A percentile compares a stretch with the other conserved stretches of the same genome.
These are phyloP conservation scores for Hyalella azteca DNA, from an alignment of 2,888 invertebrate species.

Conservation along the genomic window DNA sequence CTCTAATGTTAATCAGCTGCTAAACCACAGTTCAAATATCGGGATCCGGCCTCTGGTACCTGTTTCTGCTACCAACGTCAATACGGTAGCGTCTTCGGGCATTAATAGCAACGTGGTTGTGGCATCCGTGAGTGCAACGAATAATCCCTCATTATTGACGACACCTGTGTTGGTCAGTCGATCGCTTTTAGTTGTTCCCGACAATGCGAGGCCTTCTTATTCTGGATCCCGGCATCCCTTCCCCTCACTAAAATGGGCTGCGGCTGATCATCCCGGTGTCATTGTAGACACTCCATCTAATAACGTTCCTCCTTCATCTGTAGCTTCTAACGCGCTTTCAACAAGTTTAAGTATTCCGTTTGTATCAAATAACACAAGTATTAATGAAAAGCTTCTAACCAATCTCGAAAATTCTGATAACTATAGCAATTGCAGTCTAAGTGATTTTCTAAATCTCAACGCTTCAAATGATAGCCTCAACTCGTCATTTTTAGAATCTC, in stretches of 20 bases:
- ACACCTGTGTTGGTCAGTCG: neutral
- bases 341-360: too few relatives aligned
- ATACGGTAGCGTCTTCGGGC: neutral
- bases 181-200: neutral
- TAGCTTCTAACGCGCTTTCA: too few relatives aligned
- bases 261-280: neutral
- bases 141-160: neutral
- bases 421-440: neutral
- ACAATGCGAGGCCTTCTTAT: neutral
- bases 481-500: slow-evolving; percentile 22
- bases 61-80: too few relatives aligned
- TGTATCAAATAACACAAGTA: too few relatives aligned
- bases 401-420: neutral
- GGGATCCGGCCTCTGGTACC: neutral
- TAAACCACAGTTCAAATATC: neutral
- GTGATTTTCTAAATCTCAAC: slow-evolving; percentile 14
- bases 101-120: neutral
- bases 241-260: neutral
- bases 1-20: neutral
- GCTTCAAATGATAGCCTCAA: neutral
- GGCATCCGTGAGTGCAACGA: neutral
- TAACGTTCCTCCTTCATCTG: neutral
- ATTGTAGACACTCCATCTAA: neutral
- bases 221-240: neutral
- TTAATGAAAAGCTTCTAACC: neutral